Percentiles rank a stretch among this genome's conserved stretches.
Evolutionary conservation across 2,888 invertebrate genomes (phyloP).

Genomic region (Pterostichus madidus): DNA sequence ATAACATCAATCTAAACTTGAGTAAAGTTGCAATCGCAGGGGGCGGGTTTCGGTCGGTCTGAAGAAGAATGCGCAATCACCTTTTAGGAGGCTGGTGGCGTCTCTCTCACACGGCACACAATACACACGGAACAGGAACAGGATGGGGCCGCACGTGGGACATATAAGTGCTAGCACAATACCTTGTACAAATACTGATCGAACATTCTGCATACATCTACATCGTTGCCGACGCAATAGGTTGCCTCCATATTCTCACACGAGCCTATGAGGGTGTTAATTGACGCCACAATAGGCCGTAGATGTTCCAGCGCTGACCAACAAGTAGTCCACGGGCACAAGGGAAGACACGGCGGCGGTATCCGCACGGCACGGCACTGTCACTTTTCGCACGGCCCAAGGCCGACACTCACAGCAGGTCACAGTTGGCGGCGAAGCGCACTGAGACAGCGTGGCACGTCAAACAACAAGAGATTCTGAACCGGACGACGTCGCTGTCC

Average conservation of each 20-base stretch:
- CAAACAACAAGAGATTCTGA: background rate
- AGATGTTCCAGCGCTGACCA: slow-evolving; percentile 77
- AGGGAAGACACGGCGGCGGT: slow-evolving; percentile 50
- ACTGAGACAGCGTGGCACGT: background rate
- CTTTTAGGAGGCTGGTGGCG: background rate
- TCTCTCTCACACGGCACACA: background rate
- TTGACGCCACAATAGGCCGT: slow-evolving; percentile 78
- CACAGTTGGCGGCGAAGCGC: slow-evolving; percentile 20
- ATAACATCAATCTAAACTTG: slow-evolving; percentile 73
- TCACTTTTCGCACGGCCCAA: slow-evolving; percentile 42
- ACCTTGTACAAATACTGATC: slow-evolving; percentile 85
- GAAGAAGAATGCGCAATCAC: slow-evolving; percentile 68
- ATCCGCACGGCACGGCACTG: slow-evolving; percentile 34
- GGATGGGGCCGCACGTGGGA: slow-evolving; percentile 14
- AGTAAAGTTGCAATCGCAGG: slow-evolving; percentile 67
- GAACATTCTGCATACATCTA: slow-evolving; percentile 83
- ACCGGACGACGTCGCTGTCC: slow-evolving; percentile 5
- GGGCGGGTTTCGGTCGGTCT: slow-evolving; percentile 44
- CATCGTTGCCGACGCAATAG: slow-evolving; percentile 81
- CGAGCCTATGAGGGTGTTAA: slow-evolving; percentile 78
- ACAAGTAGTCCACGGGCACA: slow-evolving; percentile 60
- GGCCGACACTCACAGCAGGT: slow-evolving; percentile 21
- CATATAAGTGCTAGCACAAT: slow-evolving; percentile 67
- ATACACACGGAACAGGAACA: background rate
- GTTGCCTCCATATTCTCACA: slow-evolving; percentile 82